Evolutionary conservation across 2,888 invertebrate genomes (phyloP).

Genomic region (Heliconius ethilla): DNA sequence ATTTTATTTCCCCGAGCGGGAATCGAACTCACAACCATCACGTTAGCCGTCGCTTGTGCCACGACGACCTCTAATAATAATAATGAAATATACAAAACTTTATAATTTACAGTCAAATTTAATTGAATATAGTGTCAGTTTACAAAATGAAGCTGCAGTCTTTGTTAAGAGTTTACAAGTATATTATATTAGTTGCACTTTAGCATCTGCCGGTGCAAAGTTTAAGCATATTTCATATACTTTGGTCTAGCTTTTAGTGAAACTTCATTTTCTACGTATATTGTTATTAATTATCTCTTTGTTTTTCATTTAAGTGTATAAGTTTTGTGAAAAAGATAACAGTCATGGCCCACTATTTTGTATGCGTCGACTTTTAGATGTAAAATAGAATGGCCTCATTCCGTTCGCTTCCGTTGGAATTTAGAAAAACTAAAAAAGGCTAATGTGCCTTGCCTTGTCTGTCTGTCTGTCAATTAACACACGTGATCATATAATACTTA

Average conservation of each 20-base stretch:
- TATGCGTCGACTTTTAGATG: neutral
- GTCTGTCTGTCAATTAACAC: no score
- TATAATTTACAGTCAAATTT: neutral
- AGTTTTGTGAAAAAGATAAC: neutral
- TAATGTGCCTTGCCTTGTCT: no score
- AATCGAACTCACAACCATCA: neutral
- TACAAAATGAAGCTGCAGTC: neutral
- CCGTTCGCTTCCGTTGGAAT: no score
- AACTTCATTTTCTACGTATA: slow-evolving; percentile 1
- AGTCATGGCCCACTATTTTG: neutral
- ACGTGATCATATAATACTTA: no score
- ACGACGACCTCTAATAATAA: no score
- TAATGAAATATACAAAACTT: no score
- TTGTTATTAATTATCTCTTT: slow-evolving; percentile 6
- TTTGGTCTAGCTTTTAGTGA: slow-evolving; percentile 15
- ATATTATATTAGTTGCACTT: slow-evolving; percentile 7
- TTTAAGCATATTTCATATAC: slow-evolving; percentile 18
- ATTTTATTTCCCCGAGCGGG: no score
- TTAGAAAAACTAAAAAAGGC: no score
- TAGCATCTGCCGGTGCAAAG: slow-evolving; percentile 7
- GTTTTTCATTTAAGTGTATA: neutral
- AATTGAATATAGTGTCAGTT: slow-evolving; percentile 2
- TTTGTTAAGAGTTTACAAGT: slow-evolving; percentile 8
- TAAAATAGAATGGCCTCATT: no score
- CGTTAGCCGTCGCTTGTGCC: neutral